Conservation (phyloP, 2,797 vertebrate species). For the Odontamblyopus rebecca region DNA sequence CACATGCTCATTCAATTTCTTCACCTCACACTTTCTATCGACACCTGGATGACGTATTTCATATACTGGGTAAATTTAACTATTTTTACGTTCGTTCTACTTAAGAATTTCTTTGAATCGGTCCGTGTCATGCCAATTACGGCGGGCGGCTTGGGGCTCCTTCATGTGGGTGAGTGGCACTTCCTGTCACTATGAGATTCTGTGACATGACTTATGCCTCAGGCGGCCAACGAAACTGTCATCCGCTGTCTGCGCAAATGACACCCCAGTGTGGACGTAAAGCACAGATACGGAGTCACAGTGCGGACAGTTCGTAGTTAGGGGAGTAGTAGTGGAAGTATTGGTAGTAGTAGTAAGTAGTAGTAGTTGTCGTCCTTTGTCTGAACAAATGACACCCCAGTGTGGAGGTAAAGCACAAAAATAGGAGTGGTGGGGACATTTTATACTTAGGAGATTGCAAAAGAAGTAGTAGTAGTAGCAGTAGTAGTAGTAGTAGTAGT, state of each 20-base stretch:
- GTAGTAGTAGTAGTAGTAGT: neutral
- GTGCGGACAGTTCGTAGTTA: slow-evolving; percentile 22
- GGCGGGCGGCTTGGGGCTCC: slow-evolving; percentile 1
- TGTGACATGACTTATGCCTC: slow-evolving; percentile 25
- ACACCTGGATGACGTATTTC: neutral
- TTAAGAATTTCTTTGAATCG: slow-evolving; percentile 7
- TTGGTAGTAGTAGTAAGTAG: no score
- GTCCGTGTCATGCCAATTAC: slow-evolving; percentile 19
- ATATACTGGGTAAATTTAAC: neutral
- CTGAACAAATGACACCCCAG: slow-evolving; percentile 29
- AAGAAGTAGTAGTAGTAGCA: slow-evolving; percentile 2
- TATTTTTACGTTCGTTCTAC: neutral
- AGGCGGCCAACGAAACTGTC: slow-evolving; percentile 42
- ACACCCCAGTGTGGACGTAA: slow-evolving; percentile 17
- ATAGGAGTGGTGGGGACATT: slow-evolving; percentile 13
- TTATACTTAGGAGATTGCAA: slow-evolving; percentile 24
- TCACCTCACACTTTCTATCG: neutral
- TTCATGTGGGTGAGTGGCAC: slow-evolving; percentile 18
- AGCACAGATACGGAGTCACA: slow-evolving; percentile 6
- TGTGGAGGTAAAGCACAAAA: slow-evolving; percentile 17
- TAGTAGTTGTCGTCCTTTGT: slow-evolving; percentile 33
- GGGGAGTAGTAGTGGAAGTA: slow-evolving; percentile 13
- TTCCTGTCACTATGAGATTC: slow-evolving; percentile 28
- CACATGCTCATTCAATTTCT: neutral
- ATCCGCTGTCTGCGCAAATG: slow-evolving; percentile 36